phyloP scores from a whole-genome alignment of 2,888 invertebrate genomes.

The Zygogramma bicolorata region DNA sequence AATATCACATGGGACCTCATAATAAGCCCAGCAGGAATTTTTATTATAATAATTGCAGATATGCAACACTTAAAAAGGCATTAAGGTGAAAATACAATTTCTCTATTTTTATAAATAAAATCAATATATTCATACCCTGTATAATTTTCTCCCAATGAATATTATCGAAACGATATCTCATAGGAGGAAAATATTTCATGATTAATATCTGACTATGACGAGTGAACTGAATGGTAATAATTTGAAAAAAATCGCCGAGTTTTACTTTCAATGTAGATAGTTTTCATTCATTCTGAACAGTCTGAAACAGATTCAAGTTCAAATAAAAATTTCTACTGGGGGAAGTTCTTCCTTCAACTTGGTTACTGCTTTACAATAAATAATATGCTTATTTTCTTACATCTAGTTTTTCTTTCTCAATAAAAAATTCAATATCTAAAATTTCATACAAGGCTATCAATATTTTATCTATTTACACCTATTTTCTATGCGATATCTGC shows the following conservation, averaged over 20 bases:
- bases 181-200: no score
- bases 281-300: no score
- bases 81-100: not conserved
- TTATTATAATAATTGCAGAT: conserved; percentile 10
- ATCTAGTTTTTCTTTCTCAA: conserved; percentile 49
- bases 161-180: not conserved
- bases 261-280: no score
- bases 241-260: no score
- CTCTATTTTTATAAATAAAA: not conserved
- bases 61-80: not conserved
- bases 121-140: not conserved
- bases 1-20: conserved; percentile 62
- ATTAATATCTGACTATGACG: no score
- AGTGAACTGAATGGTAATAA: no score
- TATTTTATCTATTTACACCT: conserved; percentile 55
- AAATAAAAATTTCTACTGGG: conserved; percentile 39
- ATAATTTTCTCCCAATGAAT: not conserved
- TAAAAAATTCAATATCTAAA: conserved; percentile 64
- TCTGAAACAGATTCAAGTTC: not conserved
- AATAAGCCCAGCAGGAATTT: conserved; percentile 49
- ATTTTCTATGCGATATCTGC: conserved; percentile 40
- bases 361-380: conserved; percentile 51
- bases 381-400: conserved; percentile 54
- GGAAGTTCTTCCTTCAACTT: conserved; percentile 46
- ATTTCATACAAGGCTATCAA: conserved; percentile 57